Conservation (phyloP, 2,797 vertebrate species). For the Tamandua tetradactyla region DNA sequence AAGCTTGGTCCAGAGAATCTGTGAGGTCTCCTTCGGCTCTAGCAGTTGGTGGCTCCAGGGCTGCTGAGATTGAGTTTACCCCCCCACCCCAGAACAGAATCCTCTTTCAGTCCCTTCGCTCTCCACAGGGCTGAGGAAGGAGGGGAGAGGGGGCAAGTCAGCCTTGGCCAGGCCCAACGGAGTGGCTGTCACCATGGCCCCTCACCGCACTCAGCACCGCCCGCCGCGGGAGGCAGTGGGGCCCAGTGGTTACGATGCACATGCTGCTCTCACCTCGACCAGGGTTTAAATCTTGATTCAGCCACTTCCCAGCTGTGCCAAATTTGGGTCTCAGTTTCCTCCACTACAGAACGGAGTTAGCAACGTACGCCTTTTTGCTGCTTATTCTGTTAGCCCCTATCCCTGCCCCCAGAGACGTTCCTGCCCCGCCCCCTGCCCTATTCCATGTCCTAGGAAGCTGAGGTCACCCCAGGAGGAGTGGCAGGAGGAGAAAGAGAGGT, state of each 20-base stretch:
- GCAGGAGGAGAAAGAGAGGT: not conserved
- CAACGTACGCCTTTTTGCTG: not conserved
- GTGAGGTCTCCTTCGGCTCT: not conserved
- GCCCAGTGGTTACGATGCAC: not conserved
- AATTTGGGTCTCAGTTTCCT: not conserved
- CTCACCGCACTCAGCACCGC: not conserved
- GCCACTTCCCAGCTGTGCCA: not conserved
- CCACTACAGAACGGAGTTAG: not conserved
- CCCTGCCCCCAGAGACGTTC: not conserved
- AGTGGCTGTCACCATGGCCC: not conserved
- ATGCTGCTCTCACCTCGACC: not conserved
- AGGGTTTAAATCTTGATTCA: not conserved
- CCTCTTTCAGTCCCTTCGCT: too few relatives aligned
- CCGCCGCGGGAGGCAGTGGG: not conserved
- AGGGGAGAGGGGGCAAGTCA: not conserved
- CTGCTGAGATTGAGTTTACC: not conserved
- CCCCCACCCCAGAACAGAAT: not conserved
- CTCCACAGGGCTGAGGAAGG: not conserved
- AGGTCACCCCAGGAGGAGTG: not conserved
- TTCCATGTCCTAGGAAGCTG: not conserved
- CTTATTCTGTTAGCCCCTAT: not conserved
- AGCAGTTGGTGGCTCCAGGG: not conserved
- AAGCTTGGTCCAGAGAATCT: not conserved
- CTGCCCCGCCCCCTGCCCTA: not conserved
- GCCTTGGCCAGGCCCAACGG: not conserved